Evolutionary conservation across 2,113 vertebrate species (phyloP), one percentile per base, ranked within the genome.

Genomic region (Dipodomys spectabilis): DNA sequence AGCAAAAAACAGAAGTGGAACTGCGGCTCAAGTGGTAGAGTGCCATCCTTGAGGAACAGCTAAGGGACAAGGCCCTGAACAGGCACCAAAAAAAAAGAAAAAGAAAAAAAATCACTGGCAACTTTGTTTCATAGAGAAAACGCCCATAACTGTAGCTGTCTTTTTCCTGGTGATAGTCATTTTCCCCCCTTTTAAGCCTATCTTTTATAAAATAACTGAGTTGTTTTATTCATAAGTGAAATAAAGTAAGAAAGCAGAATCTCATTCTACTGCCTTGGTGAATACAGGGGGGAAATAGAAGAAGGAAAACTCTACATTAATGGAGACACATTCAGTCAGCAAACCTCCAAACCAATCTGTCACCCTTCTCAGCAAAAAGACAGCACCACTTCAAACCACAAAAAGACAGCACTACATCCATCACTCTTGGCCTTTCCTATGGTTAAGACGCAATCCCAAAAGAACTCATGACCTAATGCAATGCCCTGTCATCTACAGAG

Each of bases 181-280:
- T 27, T 74, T 78, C 23, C 45, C 30, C 39, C 80, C 68, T 67
- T 68, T 27, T 28, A 1, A 75, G 86, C 20, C 64, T 2, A 69
- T 90, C n/a, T 86, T 85, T 78, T 81, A 86, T n/a, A 81, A 94
- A 94, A 89, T 53, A 90, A 86, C 0, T 88, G 45, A n/a, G 91
- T 62, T 73, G 15, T 44, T 78, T 86, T 77, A 81, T 65, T 83
- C 27, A n/a, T 60, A 86, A 92, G 18, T 95, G 30, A 64, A 88
- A 92, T 86, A 82, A 90, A 86, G 49, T 28, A 80, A 83, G 25
- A 81, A 95, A 77, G 25, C 64, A 85, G n/a, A 93, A n/a, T 7
- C 32, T 62, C 32, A 22, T 11, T 86, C 67, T 15, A 45, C 45
- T 53, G 72, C 64, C 69, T 92, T 28, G 83, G 80, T 91, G 65